Conservation (phyloP, 2,888 invertebrate genomes). For the Thera britannica region DNA sequence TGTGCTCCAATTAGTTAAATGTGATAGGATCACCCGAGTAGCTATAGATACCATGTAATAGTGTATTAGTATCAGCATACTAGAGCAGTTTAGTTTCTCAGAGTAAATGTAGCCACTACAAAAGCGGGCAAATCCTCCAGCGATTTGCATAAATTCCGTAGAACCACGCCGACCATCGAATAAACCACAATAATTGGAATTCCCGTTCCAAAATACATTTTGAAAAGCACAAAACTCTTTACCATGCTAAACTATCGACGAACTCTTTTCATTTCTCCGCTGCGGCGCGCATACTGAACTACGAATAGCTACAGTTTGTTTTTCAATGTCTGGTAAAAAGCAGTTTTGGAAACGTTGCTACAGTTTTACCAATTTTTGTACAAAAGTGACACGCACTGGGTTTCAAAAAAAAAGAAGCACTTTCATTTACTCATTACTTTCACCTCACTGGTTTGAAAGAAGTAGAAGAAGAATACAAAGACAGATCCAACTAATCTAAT, state of each 20-base stretch:
- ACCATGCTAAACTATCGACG: slow-evolving; percentile 46
- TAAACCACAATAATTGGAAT: slow-evolving; percentile 36
- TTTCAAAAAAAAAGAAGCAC: too few species aligned
- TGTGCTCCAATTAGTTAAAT: too few species aligned
- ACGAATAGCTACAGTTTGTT: slow-evolving; percentile 27
- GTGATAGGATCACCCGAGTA: too few species aligned
- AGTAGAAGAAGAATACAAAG: too few species aligned
- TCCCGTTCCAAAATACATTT: slow-evolving; percentile 35
- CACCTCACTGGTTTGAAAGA: too few species aligned
- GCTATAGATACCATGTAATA: too few species aligned
- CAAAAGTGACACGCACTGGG: neutral
- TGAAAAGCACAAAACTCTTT: slow-evolving; percentile 38
- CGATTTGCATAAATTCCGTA: slow-evolving; percentile 21
- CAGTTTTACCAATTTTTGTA: slow-evolving; percentile 24
- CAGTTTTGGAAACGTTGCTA: slow-evolving; percentile 62
- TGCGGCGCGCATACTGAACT: slow-evolving; percentile 44
- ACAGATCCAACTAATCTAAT: too few species aligned
- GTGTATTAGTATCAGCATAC: too few species aligned
- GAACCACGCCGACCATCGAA: slow-evolving; percentile 15
- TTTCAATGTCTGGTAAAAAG: slow-evolving; percentile 65
- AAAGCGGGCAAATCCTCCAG: slow-evolving; percentile 4
- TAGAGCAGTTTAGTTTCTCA: neutral
- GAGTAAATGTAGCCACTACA: neutral
- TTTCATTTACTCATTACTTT: too few species aligned
- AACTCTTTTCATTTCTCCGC: slow-evolving; percentile 51